Percentiles rank a stretch among this genome's conserved stretches.
These are phyloP conservation scores for Drosophila persimilis DNA, from an alignment of 1,140 invertebrate species.

Conservation along the genomic window DNA sequence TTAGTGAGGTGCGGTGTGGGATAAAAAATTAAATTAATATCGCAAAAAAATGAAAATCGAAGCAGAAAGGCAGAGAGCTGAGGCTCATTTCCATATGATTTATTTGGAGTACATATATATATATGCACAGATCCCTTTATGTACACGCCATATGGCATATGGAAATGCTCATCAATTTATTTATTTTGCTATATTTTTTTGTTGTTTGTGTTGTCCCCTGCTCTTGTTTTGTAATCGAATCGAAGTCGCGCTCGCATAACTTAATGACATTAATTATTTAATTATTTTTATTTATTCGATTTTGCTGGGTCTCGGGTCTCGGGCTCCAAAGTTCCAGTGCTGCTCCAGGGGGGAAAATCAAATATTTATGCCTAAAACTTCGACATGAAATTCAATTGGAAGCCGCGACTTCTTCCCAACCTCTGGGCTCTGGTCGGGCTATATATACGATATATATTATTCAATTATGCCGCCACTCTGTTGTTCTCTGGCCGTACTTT, in stretches of 20 bases:
- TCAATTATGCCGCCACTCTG: slow-evolving; percentile 58
- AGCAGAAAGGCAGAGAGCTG: slow-evolving; percentile 27
- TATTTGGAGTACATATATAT: slow-evolving; percentile 52
- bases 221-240: slow-evolving; percentile 36
- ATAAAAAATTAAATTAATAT: slow-evolving; percentile 65
- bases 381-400: slow-evolving; percentile 37
- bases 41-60: slow-evolving; percentile 47
- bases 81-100: slow-evolving; percentile 71
- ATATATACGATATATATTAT: slow-evolving; percentile 54
- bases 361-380: slow-evolving; percentile 43
- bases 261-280: slow-evolving; percentile 80
- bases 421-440: slow-evolving; percentile 1
- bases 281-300: slow-evolving; percentile 77
- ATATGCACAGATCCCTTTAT: slow-evolving; percentile 5
- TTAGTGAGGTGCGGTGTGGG: slow-evolving; percentile 36
- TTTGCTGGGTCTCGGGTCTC: slow-evolving; percentile 5
- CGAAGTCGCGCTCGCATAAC: slow-evolving; percentile 54
- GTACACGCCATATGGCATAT: slow-evolving; percentile 12
- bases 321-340: slow-evolving; percentile 27
- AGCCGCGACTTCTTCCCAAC: slow-evolving; percentile 9
- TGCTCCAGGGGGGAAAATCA: slow-evolving; percentile 10
- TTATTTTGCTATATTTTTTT: too few species aligned
- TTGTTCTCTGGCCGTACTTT: slow-evolving; percentile 11
- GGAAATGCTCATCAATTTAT: slow-evolving; percentile 24
- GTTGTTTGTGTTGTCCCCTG: slow-evolving; percentile 5